phyloP scores from a whole-genome alignment of 2,888 invertebrate species.

The Polyploca ridens region DNA sequence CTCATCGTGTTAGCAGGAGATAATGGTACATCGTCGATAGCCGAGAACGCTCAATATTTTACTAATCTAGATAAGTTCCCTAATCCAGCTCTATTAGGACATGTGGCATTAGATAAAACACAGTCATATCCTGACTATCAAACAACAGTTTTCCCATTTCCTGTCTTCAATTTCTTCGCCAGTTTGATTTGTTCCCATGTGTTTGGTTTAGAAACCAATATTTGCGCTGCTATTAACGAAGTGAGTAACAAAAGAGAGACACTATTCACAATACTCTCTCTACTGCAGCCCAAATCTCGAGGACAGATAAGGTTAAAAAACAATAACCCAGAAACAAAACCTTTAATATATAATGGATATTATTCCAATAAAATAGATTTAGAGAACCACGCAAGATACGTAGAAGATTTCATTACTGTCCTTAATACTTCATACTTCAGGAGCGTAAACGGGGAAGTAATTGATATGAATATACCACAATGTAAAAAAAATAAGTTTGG shows the following conservation, averaged over 20 bases:
- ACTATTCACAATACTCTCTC: neutral
- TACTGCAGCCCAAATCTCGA: slow-evolving; percentile 29
- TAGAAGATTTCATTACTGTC: slow-evolving; percentile 1
- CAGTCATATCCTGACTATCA: neutral
- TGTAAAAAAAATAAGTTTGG: neutral
- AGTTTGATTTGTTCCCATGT: neutral
- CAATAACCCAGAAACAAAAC: neutral
- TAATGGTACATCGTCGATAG: neutral
- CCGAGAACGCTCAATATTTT: neutral
- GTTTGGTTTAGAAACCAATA: neutral
- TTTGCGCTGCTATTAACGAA: neutral
- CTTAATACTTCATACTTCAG: slow-evolving; percentile 7
- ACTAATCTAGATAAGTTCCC: neutral
- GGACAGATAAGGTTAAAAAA: neutral
- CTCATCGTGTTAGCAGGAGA: neutral
- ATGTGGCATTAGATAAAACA: neutral
- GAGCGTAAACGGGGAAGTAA: neutral
- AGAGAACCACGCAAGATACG: neutral
- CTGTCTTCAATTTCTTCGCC: no score
- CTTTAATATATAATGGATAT: slow-evolving; percentile 9
- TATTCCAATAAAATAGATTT: slow-evolving; percentile 3
- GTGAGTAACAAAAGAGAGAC: neutral
- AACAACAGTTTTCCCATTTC: neutral
- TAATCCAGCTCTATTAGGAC: neutral
- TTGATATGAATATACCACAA: neutral